Base-by-base conservation (phyloP, 2,888 invertebrate species). In the Eurytoma californica region DNA sequence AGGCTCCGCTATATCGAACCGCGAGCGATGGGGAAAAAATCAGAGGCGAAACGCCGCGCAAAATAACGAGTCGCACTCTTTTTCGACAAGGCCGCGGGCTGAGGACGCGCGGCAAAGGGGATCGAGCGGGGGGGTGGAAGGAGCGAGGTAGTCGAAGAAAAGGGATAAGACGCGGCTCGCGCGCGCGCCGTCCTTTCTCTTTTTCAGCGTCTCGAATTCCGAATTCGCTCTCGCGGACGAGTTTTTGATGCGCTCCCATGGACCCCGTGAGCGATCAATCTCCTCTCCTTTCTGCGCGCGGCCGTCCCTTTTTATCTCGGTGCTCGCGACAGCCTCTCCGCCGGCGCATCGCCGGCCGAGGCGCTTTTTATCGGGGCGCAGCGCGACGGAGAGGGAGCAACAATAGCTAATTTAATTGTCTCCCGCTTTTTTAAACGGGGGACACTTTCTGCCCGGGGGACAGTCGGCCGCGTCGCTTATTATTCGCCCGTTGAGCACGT, bases 341-440 rank as follows among this genome's bases (percentile, higher is more conserved):
- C 39, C 28, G 51, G 39, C 14, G 16, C n/a, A n/a, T 28, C 24
- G 24, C 28, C 39, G 39, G 18, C 18, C 39, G 24, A 7, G 24
- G 39, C 58, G 69, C 13, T 16, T 39, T 39, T 39, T 39, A 39
- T 39, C 39, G 39, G 39, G 9, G 57, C 7, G 20, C 3, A 7
- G 3, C 5, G n/a, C 61, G 16, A 14, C 53, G 5, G 7, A 30
- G 28, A 5, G 3, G 30, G 14, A 61, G 63, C 63, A 60, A 75
- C 69, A 72, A 76, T 68, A 61, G 60, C 72, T 76, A 76, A 80
- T 72, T 76, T 80, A 80, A 80, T 80, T 76, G 80, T 76, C 76
- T 72, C 60, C 57, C n/a, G 55, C 63, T 49, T 66, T 53, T 47
- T 53, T 51, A 63, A 58, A 20, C 9, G 69, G 24, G 20, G n/a